These are phyloP conservation scores for Rana temporaria DNA, from an alignment of 2,113 vertebrate species.

Conservation along the genomic window DNA sequence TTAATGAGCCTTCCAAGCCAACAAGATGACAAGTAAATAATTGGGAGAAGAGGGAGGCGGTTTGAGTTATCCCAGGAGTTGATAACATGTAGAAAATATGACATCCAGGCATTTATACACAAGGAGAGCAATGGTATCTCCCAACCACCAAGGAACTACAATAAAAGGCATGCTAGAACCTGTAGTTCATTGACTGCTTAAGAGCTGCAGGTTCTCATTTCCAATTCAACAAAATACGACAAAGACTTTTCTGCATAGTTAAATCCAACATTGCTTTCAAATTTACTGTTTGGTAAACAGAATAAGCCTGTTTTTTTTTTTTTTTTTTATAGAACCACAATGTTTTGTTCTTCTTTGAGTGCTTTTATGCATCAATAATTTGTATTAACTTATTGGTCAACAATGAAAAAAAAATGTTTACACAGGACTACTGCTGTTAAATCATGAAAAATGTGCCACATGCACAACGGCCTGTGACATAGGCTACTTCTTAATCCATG, in stretches of 20 bases:
- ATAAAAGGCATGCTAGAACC: no score
- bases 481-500: conserved; percentile 32
- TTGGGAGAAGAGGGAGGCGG: not conserved
- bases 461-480: not conserved
- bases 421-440: conserved; percentile 8
- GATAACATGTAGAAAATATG: conserved; percentile 19
- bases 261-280: conserved; percentile 5
- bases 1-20: conserved; percentile 27
- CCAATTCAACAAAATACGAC: not conserved
- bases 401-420: conserved; percentile 37
- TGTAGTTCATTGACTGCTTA: no score
- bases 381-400: conserved; percentile 22
- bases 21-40: conserved; percentile 21
- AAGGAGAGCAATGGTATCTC: no score
- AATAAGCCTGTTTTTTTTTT: not conserved
- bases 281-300: conserved; percentile 10
- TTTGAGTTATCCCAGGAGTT: not conserved
- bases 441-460: conserved; percentile 4
- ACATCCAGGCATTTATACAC: not conserved
- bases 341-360: conserved; percentile 31
- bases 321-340: conserved; percentile 5
- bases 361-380: conserved; percentile 21
- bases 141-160: no score
- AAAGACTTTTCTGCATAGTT: conserved; percentile 30
- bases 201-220: no score